Base-by-base conservation (phyloP, 1,140 invertebrate species). In the Brachionus rubens region DNA sequence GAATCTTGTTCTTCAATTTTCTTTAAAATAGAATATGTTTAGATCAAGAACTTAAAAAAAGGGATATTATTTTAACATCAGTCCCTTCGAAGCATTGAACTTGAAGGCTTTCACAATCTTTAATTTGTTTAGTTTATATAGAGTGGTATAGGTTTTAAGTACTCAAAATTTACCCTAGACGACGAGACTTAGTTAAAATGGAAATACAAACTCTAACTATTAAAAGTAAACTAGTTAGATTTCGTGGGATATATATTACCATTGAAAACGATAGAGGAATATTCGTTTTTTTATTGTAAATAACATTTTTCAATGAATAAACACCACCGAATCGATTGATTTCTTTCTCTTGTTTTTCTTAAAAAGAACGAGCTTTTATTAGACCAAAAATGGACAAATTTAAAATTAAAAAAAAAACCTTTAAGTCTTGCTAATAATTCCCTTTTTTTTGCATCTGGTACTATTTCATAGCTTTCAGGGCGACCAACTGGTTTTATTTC, bases 271-370 rank as follows among this genome's bases (percentile, higher is more conserved):
- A 43, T 19, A 43, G 36, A 26, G 59, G 59, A 24, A 65, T 65
- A 65, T 24, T 43, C 12, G 59, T 65, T 24, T 65, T 65, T 26
- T 43, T 41, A 24, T 65, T 28, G 14, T 65, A 65, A 28, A 65
- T 65, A 12, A 65, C 59, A 65, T 43, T 41, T 41, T 65, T 65
- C 36, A 65, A 43, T 14, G 59, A 41, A 43, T 43, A 65, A 10
- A 65, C 43, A 1, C 59, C 59, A 65, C 36, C 59, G 24, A 65
- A 65, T 43, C 16, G 21, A 10, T 65, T 65, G 0, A 43, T 41
- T 65, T 65, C 59, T 43, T 41, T 65, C 12, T 65, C 21, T 65
- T 65, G 16, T 65, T 65, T 65, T 46, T 65, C 59, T 59, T 19
- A 0, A 59, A 36, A 36, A 36, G 3, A 36, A 36, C 3, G 33